Percentiles rank a stretch among this genome's conserved stretches.
phyloP scores from a whole-genome alignment of 2,888 invertebrate genomes.

The Alcis repandata region DNA sequence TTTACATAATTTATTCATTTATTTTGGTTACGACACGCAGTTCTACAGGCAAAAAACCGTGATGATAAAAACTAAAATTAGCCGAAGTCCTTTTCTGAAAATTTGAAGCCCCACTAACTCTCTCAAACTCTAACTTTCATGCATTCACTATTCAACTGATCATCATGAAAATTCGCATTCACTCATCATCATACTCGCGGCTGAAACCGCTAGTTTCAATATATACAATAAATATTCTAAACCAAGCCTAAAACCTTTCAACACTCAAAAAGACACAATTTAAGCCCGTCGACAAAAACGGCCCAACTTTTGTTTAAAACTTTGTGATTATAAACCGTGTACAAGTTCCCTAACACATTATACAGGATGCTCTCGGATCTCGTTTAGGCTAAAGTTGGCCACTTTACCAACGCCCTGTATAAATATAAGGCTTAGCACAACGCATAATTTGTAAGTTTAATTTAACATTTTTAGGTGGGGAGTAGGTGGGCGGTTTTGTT shows the following conservation, averaged over 20 bases:
- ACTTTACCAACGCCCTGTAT: slow-evolving; percentile 44
- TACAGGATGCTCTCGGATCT: slow-evolving; percentile 41
- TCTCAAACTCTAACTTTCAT: no score
- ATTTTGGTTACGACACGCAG: no score
- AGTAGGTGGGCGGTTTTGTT: slow-evolving; percentile 1
- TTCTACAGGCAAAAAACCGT: no score
- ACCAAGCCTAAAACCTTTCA: slow-evolving; percentile 12
- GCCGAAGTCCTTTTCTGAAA: no score
- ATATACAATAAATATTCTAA: background rate
- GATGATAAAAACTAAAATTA: no score
- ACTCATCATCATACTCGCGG: no score
- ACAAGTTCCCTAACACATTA: slow-evolving; percentile 36
- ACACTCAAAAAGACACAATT: slow-evolving; percentile 18
- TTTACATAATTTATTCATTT: no score
- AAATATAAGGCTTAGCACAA: slow-evolving; percentile 41
- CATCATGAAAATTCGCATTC: no score
- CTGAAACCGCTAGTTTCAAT: no score
- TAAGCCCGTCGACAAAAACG: slow-evolving; percentile 25
- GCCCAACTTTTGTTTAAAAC: slow-evolving; percentile 24
- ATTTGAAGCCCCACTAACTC: no score
- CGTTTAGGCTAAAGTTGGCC: slow-evolving; percentile 45
- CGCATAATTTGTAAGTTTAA: slow-evolving; percentile 45
- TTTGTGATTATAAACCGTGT: slow-evolving; percentile 29
- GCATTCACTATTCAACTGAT: no score
- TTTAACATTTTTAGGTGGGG: slow-evolving; percentile 28